Conservation (phyloP, 2,797 vertebrate species). For the Gallinago solitaria region DNA sequence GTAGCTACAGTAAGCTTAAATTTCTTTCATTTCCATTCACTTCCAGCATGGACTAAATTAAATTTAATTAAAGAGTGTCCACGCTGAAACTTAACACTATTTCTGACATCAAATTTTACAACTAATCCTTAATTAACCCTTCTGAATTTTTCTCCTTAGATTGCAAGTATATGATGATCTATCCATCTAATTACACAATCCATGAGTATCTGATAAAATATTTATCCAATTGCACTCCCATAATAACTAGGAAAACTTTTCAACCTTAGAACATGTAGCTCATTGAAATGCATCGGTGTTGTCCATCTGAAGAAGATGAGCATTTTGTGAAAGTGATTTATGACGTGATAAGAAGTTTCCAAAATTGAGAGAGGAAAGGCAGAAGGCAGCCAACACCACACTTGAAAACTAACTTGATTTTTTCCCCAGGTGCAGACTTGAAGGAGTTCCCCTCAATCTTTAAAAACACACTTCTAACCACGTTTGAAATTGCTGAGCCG, state of each 20-base stretch:
- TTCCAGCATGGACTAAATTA: background rate
- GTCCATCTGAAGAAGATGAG: background rate
- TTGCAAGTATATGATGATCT: background rate
- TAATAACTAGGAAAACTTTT: background rate
- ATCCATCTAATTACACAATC: background rate
- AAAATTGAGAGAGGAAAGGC: background rate
- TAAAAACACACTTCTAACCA: background rate
- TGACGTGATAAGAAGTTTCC: background rate
- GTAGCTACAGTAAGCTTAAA: background rate
- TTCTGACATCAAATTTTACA: slow-evolving; percentile 10
- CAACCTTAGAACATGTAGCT: accelerated
- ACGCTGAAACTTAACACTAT: background rate
- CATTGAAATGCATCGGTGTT: background rate
- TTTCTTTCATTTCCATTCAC: slow-evolving; percentile 9
- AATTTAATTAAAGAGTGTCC: background rate
- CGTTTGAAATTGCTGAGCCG: background rate
- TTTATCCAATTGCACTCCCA: background rate
- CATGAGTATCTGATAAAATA: background rate
- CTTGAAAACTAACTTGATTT: background rate
- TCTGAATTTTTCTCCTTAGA: background rate
- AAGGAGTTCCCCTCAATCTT: background rate
- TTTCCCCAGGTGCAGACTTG: background rate
- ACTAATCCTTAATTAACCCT: background rate
- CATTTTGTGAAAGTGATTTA: background rate
- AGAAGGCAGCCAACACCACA: background rate